Evolutionary conservation across 1,140 invertebrate species (phyloP).

Genomic region (Pseudomyrmex gracilis): DNA sequence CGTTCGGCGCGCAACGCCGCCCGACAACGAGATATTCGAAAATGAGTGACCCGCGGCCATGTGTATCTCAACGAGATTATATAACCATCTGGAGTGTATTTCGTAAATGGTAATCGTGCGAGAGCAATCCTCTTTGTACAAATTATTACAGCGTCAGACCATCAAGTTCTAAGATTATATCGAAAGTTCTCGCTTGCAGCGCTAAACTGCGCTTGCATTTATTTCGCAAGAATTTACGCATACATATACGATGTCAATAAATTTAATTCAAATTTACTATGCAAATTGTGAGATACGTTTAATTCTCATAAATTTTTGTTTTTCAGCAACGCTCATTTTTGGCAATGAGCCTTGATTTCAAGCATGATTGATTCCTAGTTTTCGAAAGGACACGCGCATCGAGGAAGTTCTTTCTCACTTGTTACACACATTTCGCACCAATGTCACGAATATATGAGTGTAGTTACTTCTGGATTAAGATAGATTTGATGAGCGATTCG

Average conservation of each 20-base stretch:
- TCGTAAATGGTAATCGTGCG: conserved; percentile 1
- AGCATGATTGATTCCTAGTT: not conserved
- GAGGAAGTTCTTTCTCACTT: conserved; percentile 48
- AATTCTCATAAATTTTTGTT: not conserved
- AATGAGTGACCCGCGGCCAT: conserved; percentile 36
- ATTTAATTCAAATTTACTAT: not conserved
- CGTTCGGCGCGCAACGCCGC: conserved; percentile 27
- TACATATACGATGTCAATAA: not conserved
- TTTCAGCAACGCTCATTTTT: conserved; percentile 9
- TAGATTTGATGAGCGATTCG: not conserved
- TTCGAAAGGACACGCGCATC: not conserved
- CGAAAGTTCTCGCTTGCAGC: not conserved
- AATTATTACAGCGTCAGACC: not conserved
- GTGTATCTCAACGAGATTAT: conserved; percentile 17
- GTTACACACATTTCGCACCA: not conserved
- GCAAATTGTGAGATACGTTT: not conserved
- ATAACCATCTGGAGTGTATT: not conserved
- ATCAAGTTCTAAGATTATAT: not conserved
- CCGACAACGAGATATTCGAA: conserved; percentile 34
- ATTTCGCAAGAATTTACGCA: not conserved
- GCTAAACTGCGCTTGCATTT: not conserved
- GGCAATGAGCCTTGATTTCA: conserved; percentile 2
- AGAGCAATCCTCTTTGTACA: conserved; percentile 8
- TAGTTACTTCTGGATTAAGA: conserved; percentile 9
- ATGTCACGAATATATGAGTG: conserved; percentile 5